phyloP scores from a whole-genome alignment of 2,797 vertebrate genomes.

The Pelobates cultripes region DNA sequence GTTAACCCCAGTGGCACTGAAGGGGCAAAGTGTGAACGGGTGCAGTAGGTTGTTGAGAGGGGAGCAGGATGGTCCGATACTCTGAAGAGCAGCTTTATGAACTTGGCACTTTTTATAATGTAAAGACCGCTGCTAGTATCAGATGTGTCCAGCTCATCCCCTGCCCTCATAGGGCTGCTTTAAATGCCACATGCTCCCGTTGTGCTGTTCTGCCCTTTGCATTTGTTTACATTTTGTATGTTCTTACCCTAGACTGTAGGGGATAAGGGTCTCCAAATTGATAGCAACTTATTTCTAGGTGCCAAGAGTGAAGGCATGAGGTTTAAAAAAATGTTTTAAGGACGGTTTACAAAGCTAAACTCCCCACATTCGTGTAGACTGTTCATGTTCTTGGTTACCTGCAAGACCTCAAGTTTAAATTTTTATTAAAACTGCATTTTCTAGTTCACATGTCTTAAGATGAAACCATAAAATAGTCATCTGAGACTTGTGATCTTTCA shows the following conservation, averaged over 20 bases:
- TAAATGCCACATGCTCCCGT: slow-evolving; percentile 32
- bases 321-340: slow-evolving; percentile 7
- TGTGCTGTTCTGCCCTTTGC: slow-evolving; percentile 14
- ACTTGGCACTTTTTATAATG: slow-evolving; percentile 33
- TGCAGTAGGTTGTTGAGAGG: slow-evolving; percentile 36
- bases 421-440: neutral
- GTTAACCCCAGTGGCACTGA: slow-evolving; percentile 41
- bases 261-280: slow-evolving; percentile 14
- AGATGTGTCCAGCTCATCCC: slow-evolving; percentile 11
- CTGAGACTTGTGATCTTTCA: neutral
- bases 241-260: slow-evolving; percentile 22
- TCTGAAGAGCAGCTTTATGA: slow-evolving; percentile 29
- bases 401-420: neutral
- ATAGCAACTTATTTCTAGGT: neutral
- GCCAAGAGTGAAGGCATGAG: neutral
- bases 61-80: slow-evolving; percentile 27
- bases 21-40: slow-evolving; percentile 39
- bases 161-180: slow-evolving; percentile 28
- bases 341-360: neutral
- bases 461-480: neutral
- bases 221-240: slow-evolving; percentile 50
- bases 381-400: neutral
- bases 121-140: slow-evolving; percentile 40
- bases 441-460: neutral
- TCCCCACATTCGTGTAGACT: neutral